Base-by-base conservation (phyloP, 1,140 invertebrate genomes). In the Calycopis cecrops region DNA sequence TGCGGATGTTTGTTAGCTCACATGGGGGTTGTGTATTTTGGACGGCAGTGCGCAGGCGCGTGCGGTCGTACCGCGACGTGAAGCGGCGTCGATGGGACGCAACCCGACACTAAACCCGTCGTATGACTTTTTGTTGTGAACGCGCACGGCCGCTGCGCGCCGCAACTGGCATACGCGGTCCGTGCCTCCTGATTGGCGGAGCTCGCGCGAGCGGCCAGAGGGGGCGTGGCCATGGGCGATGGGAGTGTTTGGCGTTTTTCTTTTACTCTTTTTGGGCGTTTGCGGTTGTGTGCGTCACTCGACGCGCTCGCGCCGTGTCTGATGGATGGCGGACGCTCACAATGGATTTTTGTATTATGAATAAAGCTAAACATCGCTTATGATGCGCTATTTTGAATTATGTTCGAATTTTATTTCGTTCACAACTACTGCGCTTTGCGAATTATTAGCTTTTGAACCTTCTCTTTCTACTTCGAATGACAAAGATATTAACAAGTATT, bases 61-160 rank as follows among this genome's bases (percentile, higher is more conserved):
- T 56, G 62, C 52, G 52, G 55, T 60, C 58, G 59, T 55, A 35
- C 35, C 73, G 62, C 52, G 60, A 79, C 79, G 69, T 74, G 80
- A 78, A 79, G 78, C 78, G 73, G 70, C 83, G 75, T 71, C 73
- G 73, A 71, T 86, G 80, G 80, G 83, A 86, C 79, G 83, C 80
- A 72, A 81, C 80, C 80, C 80, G 80, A 86, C 71, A 84, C 83
- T 86, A 83, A 86, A 84, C 76, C 71, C 75, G 83, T 84, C 73
- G 72, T 80, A 63, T 74, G 69, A 83, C 73, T 86, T 84, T 86
- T 84, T 86, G 83, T 86, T 79, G 76, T 78, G 76, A 76, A 65
- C 76, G 76, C 73, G 68, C 69, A 57, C 59, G 16, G 52, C 60
- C 58, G 56, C 42, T 12, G 18, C 47, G 55, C 12, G 33, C 53